Base-by-base conservation (phyloP, 2,113 vertebrate genomes). In the Saccopteryx leptura region DNA sequence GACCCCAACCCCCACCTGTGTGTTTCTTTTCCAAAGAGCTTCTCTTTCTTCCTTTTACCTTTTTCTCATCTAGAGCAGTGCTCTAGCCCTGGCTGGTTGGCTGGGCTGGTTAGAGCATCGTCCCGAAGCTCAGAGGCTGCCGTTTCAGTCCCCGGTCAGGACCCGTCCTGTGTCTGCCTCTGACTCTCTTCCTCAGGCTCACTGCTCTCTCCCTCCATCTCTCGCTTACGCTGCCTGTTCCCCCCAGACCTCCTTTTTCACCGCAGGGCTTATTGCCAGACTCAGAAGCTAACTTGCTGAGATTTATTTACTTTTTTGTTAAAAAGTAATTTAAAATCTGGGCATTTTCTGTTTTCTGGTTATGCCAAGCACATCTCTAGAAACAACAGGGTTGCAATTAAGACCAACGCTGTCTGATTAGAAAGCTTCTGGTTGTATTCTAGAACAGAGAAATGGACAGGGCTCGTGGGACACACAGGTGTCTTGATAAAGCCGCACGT, bases 291-390 rank as follows among this genome's bases (percentile, higher is more conserved):
- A 52, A 92, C 24, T 93, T 93, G 39, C 56, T 5, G 24, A 60
- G 3, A 56, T 65, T 76, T 58, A 46, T 15, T 79, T 48, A 39
- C 39, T 71, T 58, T 95, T 66, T 60, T n/a, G 52, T 86, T 81
- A 81, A 61, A 61, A 90, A 68, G 9, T 75, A 66, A 96, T 66
- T 90, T 95, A 81, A 86, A 90, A 75, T 90, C 13, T 74, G 39
- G 50, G 11, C n/a, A 54, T 61, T 90, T 86, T 85, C 58, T 85
- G 4, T 74, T 88, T 89, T 65, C 33, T 33, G 31, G 17, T 68
- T 87, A 69, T 75, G 28, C 61, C 75, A 60, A 86, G 5, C 31
- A 68, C 24, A 90, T 4, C 60, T 13, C 31, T 68, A 66, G 23
- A 85, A 85, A 68, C 72, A 83, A 33, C 24, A 72, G 80, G 33